Percentiles rank a stretch among this genome's conserved stretches.
These are phyloP conservation scores for Hydropsyche betteni DNA, from an alignment of 2,888 invertebrate genomes.

Conservation along the genomic window DNA sequence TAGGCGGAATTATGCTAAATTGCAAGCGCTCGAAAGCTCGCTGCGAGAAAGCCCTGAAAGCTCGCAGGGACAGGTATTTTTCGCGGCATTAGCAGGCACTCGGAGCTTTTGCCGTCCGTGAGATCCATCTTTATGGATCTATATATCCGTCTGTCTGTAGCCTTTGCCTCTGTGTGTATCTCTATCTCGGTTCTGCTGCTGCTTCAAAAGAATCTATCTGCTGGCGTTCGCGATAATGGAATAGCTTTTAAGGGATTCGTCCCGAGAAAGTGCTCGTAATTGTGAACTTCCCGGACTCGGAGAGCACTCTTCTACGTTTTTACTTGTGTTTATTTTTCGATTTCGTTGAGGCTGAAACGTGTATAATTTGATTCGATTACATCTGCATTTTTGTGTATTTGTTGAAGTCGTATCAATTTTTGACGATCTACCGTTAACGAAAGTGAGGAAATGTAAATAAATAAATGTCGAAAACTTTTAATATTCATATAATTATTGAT, in stretches of 20 bases:
- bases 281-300: conserved; percentile 31
- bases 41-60: conserved; percentile 6
- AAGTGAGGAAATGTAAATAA: no score
- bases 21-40: not conserved
- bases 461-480: no score
- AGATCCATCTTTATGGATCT: not conserved
- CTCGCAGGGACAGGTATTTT: conserved; percentile 26
- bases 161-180: conserved; percentile 16
- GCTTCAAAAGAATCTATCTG: conserved; percentile 39
- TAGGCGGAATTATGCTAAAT: conserved; percentile 18
- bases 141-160: not conserved
- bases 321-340: conserved; percentile 4
- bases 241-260: conserved; percentile 41
- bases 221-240: conserved; percentile 33
- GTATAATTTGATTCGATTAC: not conserved
- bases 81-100: conserved; percentile 35
- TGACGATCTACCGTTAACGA: no score
- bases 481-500: no score
- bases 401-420: not conserved
- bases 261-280: conserved; percentile 38
- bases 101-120: conserved; percentile 11
- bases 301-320: not conserved
- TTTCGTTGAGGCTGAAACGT: not conserved
- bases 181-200: not conserved
- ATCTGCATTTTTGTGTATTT: not conserved